These are phyloP conservation scores for Taenaris catops DNA, from an alignment of 2,888 invertebrate genomes.

Conservation along the genomic window DNA sequence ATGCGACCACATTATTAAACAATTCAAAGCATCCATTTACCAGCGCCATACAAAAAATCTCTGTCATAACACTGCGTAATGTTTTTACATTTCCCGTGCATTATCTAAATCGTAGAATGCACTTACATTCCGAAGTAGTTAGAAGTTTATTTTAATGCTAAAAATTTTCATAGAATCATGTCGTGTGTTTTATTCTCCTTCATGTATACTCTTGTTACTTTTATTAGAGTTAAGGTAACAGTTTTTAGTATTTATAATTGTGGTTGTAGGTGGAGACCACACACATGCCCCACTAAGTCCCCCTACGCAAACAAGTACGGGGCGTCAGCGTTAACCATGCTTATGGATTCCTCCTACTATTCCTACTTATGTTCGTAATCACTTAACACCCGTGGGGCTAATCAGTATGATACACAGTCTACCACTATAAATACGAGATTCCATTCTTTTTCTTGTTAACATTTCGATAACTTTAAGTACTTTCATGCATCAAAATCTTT, in stretches of 20 bases:
- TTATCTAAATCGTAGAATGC: conserved; percentile 70
- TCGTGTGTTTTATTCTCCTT: conserved; percentile 1
- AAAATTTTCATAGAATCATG: conserved; percentile 16
- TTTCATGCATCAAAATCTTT: conserved; percentile 43
- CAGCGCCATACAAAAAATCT: conserved; percentile 45
- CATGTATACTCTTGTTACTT: neutral
- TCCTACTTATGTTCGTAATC: conserved; percentile 45
- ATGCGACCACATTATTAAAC: conserved; percentile 45
- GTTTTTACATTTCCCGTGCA: conserved; percentile 44
- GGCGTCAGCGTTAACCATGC: conserved; percentile 46
- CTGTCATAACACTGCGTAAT: conserved; percentile 42
- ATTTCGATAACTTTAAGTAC: conserved; percentile 53
- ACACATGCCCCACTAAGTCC: conserved; percentile 51
- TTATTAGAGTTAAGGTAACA: no score
- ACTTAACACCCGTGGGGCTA: conserved; percentile 57
- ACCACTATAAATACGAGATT: conserved; percentile 62
- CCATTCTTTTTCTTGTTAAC: conserved; percentile 66
- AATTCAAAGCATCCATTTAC: conserved; percentile 47
- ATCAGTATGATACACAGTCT: conserved; percentile 60
- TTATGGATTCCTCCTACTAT: conserved; percentile 43
- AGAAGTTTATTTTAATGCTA: conserved; percentile 11
- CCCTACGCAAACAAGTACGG: conserved; percentile 52
- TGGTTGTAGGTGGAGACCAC: conserved; percentile 59
- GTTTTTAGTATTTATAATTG: no score
- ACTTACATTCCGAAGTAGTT: conserved; percentile 42